These are phyloP conservation scores for Yoshiicerus persimilis DNA, from an alignment of 1,140 invertebrate genomes.

Conservation along the genomic window DNA sequence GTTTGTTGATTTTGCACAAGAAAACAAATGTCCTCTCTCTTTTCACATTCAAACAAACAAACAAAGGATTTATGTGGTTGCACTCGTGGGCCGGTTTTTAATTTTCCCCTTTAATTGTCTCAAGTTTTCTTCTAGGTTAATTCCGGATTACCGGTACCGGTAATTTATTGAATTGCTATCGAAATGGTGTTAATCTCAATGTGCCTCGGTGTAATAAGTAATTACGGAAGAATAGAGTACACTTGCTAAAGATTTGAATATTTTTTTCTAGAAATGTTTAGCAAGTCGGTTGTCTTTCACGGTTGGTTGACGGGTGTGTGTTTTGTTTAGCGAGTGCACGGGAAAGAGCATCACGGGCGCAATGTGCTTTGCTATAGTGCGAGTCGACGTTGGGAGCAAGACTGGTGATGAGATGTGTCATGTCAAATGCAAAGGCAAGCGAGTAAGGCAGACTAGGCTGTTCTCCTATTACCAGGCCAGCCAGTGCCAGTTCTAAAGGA, in stretches of 20 bases:
- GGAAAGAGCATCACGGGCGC: neutral
- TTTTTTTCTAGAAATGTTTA: neutral
- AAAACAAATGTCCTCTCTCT: neutral
- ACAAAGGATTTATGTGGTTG: neutral
- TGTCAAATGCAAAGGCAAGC: neutral
- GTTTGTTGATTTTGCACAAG: neutral
- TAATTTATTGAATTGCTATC: neutral
- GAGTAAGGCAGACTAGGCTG: neutral
- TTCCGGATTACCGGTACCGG: neutral
- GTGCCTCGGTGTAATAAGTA: neutral
- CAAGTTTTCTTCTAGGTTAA: too few species aligned
- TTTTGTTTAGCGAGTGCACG: neutral
- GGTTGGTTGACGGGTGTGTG: neutral
- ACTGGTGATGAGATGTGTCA: constrained; percentile 34
- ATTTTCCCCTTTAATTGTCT: too few species aligned
- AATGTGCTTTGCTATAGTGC: constrained; percentile 2
- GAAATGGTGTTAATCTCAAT: neutral
- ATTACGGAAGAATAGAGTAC: neutral
- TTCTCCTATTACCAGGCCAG: neutral
- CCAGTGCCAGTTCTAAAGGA: neutral
- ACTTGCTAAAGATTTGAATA: neutral
- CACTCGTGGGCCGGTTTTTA: neutral
- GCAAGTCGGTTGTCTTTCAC: neutral
- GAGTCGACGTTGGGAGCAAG: constrained; percentile 34
- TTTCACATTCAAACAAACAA: neutral